Evolutionary conservation across 2,113 vertebrate species (phyloP), one percentile per base, ranked within the genome.

Genomic region (Chinchilla lanigera): DNA sequence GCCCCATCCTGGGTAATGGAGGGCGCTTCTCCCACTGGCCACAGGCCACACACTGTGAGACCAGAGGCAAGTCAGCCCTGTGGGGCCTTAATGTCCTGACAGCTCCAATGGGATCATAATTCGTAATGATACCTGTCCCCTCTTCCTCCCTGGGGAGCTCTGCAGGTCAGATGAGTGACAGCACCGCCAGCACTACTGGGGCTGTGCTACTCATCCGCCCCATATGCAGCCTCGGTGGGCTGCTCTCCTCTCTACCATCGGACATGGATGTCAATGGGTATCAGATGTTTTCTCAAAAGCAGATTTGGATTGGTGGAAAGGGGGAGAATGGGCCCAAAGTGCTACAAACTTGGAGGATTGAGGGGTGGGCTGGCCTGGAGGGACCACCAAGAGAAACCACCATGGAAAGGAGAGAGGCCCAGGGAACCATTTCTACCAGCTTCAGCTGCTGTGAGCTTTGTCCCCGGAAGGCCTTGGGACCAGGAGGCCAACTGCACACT

Each of bases 401-500:
- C 5, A 5, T 28, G 28, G n/a, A 41, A 4, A n/a, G 56, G 3
- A 88, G 28, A n/a, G 44, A 44, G 75, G 28, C 24, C 19, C 3
- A 0, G 0, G 44, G 33, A 78, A 33, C 11, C 92, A 67, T 41
- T n/a, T 93, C 38, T 26, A 20, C 35, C 73, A 10, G 30, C 44
- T 33, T 96, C 94, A 95, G 93, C 87, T 96, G 94, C 90, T 75
- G 19, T 3, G 24, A 0, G 8, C 86, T 71, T 54, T 52, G 67
- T 80, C 90, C 41, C 0, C 1, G 63, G 33, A 22, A 22, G 26
- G 88, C 81, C 84, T 16, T 16, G 81, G 71, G 60, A 9, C 69
- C 67, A n/a, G 58, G 50, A n/a, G 60, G 35, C 86, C 96, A 95
- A 83, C 69, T 97, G 92, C 75, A 16, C 9, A 60, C 73, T 78